phyloP scores from a whole-genome alignment of 2,797 vertebrate species.

The Myiotriccus ornatus region DNA sequence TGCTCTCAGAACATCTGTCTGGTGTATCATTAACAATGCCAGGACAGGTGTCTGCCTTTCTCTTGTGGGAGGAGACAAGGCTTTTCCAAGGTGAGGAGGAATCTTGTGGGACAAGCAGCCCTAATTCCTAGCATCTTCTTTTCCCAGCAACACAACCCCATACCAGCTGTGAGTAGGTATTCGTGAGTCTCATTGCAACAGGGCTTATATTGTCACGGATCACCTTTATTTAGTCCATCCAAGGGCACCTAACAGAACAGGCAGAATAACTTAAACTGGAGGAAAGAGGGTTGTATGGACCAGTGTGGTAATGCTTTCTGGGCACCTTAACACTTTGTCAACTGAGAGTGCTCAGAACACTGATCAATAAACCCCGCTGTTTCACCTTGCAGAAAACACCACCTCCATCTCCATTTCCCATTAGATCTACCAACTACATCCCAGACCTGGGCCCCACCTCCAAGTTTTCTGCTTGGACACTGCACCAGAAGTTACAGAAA shows the following conservation, averaged over 20 bases:
- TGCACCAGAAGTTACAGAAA: background rate
- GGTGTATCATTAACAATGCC: rapidly evolving
- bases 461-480: background rate
- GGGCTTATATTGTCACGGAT: background rate
- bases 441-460: background rate
- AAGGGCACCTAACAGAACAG: background rate
- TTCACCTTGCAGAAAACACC: background rate
- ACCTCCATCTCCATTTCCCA: background rate
- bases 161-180: background rate
- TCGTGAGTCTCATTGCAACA: background rate
- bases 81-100: background rate
- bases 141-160: background rate
- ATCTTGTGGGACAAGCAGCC: background rate
- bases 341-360: background rate
- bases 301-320: background rate
- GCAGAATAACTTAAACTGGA: background rate
- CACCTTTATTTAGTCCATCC: background rate
- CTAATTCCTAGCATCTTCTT: background rate
- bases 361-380: background rate
- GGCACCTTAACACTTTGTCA: background rate
- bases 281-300: background rate
- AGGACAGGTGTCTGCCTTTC: background rate
- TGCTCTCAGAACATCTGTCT: background rate
- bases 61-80: background rate
- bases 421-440: background rate